Evolutionary conservation across 2,113 vertebrate genomes (phyloP).

Genomic region (Empidonax alnorum): DNA sequence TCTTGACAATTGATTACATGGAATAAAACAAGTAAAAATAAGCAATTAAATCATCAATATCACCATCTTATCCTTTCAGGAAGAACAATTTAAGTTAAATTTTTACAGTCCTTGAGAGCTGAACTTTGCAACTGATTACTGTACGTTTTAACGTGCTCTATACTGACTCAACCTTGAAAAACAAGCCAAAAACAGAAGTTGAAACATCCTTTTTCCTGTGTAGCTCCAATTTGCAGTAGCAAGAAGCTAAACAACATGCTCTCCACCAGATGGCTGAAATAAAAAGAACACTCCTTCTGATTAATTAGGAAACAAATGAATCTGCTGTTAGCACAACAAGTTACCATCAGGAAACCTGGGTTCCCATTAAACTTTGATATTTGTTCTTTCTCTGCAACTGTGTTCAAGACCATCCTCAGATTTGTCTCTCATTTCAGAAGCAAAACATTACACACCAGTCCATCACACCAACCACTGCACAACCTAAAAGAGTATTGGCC

Average conservation of each 20-base stretch:
- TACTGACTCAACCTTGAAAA: conserved; percentile 58
- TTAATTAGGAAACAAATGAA: conserved; percentile 77
- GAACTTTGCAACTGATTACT: conserved; percentile 15
- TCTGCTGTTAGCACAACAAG: conserved; percentile 75
- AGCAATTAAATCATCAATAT: neutral
- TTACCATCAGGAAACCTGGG: conserved; percentile 59
- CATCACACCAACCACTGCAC: neutral
- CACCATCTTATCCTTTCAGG: neutral
- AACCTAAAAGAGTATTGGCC: neutral
- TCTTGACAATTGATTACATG: conserved; percentile 13
- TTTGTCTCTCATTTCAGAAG: neutral
- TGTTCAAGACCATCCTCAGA: neutral
- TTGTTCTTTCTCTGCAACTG: neutral
- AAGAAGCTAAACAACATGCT: conserved; percentile 74
- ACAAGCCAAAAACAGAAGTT: conserved; percentile 68
- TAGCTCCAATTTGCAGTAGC: conserved; percentile 63
- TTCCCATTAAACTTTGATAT: conserved; percentile 21
- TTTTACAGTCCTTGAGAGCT: neutral
- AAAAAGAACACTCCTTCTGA: conserved; percentile 74
- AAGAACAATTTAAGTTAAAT: neutral
- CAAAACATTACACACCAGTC: neutral
- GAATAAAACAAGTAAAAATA: conserved; percentile 2
- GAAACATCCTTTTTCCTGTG: conserved; percentile 68
- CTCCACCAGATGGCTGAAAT: conserved; percentile 74
- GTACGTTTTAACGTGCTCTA: conserved; percentile 23